phyloP scores from a whole-genome alignment of 2,888 invertebrate species.

The Drosophila quinaria region DNA sequence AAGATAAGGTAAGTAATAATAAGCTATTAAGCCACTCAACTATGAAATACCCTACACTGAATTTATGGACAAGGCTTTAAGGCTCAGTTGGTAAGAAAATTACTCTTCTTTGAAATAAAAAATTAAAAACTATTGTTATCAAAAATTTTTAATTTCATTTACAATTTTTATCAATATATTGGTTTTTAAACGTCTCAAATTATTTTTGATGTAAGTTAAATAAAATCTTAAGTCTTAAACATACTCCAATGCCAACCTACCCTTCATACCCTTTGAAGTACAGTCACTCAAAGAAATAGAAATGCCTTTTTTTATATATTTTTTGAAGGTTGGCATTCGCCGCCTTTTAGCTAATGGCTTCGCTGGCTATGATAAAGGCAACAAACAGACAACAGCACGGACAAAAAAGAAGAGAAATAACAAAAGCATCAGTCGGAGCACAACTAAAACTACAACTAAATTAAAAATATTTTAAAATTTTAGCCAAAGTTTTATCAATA shows the following conservation, averaged over 20 bases:
- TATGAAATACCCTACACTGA: background rate
- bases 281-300: conserved; percentile 41
- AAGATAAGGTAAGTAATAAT: too few relatives aligned
- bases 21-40: background rate
- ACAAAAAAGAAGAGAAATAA: conserved; percentile 22
- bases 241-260: conserved; percentile 2
- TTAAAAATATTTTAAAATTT: conserved; percentile 81
- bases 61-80: background rate
- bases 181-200: too few relatives aligned
- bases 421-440: conserved; percentile 24
- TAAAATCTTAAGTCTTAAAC: too few relatives aligned
- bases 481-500: conserved; percentile 78
- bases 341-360: conserved; percentile 74
- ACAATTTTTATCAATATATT: too few relatives aligned
- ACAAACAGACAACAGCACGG: conserved; percentile 7
- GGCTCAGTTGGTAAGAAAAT: too few relatives aligned
- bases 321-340: conserved; percentile 66
- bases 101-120: too few relatives aligned
- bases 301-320: conserved; percentile 23
- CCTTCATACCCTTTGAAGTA: background rate
- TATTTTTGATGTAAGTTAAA: too few relatives aligned
- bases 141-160: too few relatives aligned
- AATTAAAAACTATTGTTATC: too few relatives aligned
- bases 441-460: conserved; percentile 69
- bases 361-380: conserved; percentile 58